Evolutionary conservation across 2,888 invertebrate species (phyloP), one percentile per base, ranked within the genome.

Genomic region (Petrolisthes manimaculis): DNA sequence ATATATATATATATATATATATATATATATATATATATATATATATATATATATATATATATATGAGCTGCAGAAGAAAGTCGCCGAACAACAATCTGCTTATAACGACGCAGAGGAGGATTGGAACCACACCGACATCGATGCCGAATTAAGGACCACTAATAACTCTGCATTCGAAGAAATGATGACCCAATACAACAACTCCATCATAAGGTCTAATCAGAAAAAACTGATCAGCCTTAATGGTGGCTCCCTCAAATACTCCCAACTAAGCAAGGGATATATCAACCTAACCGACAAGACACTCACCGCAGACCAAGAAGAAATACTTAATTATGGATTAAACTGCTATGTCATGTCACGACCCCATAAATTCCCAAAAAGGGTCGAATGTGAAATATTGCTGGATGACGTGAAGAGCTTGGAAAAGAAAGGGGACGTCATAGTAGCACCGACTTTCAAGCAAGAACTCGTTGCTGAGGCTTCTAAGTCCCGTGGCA

Each of bases 221-320:
- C 78, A 78, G 51, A 12, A n/a, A 51, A 78, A 78, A 51, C 54
- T 78, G 5, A 37, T 54, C 54, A 78, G 21, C 54, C 78, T 78
- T 18, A 78, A 78, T 21, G 78, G 78, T n/a, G 78, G 78, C 6
- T 18, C 5, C 6, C 51, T 78, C 78, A 78, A 78, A 37, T 78
- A 78, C 78, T 51, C 78, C 5, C 78, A 51, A 5, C 78, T 51
- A 37, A 37, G 5, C n/a, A 5, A 5, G 5, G 78, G 78, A 54
- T 78, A 78, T 37, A 53, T 12, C 5, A 78, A 78, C 78, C n/a
- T 78, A 6, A 78, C 53, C 6, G 37, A 37, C 78, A 78, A 51
- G n/a, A 12, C 78, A 51, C 78, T 78, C 53, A 77, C 9, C 18
- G 4, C 8, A 51, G 54, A 4, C 21, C 53, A 5, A 79, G 79